phyloP scores from a whole-genome alignment of 2,888 invertebrate species.

The Timema cristinae region DNA sequence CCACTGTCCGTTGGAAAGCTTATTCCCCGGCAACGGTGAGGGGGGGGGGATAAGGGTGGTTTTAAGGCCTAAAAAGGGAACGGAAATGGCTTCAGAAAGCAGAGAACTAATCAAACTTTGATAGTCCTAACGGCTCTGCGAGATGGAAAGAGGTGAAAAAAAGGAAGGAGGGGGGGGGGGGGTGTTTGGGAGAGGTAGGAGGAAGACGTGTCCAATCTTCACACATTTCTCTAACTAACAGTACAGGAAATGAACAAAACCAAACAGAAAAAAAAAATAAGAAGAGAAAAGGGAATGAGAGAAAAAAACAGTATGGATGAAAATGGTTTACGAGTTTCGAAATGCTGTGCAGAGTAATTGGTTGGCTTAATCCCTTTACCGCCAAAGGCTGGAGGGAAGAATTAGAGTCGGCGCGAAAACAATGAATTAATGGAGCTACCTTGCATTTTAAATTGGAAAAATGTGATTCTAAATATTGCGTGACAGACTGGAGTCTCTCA shows the following conservation, averaged over 20 bases:
- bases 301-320: neutral
- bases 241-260: slow-evolving; percentile 4
- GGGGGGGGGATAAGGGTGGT: slow-evolving; percentile 15
- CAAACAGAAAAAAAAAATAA: neutral
- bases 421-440: no score
- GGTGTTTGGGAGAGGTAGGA: no score
- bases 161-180: no score
- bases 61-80: neutral
- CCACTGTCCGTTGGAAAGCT: slow-evolving; percentile 29
- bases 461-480: no score
- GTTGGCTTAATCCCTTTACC: neutral
- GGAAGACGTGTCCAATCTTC: slow-evolving; percentile 11
- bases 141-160: no score
- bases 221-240: neutral
- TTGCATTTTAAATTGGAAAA: no score
- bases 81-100: slow-evolving; percentile 25
- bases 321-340: slow-evolving; percentile 4
- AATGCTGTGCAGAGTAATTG: slow-evolving; percentile 1
- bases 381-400: no score
- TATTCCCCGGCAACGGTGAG: slow-evolving; percentile 23
- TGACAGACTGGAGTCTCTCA: no score
- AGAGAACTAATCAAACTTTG: slow-evolving; percentile 34
- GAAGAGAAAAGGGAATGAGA: neutral
- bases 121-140: slow-evolving; percentile 30
- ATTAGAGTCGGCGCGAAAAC: no score